Evolutionary conservation across 2,888 invertebrate species (phyloP).

Genomic region (Callinectes sapidus): DNA sequence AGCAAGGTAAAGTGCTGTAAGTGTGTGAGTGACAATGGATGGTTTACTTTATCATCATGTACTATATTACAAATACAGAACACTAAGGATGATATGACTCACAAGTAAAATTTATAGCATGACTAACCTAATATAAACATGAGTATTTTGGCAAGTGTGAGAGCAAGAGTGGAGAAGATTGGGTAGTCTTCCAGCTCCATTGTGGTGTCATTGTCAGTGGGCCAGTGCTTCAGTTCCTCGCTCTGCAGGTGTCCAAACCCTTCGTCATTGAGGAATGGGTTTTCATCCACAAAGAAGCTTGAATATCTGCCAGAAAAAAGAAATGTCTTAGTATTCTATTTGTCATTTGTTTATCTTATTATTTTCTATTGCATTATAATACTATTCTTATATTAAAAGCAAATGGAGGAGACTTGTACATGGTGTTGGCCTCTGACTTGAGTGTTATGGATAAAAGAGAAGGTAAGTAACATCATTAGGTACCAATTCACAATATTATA

Average conservation of each 20-base stretch:
- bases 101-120: no score
- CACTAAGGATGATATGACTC: no score
- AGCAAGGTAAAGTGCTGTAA: no score
- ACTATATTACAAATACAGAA: no score
- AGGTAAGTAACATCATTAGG: no score
- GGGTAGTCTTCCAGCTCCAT: slow-evolving; percentile 37
- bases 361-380: background rate
- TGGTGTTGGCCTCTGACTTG: no score
- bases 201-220: slow-evolving; percentile 51
- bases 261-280: slow-evolving; percentile 66
- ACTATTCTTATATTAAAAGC: background rate
- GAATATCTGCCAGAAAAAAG: slow-evolving; percentile 43
- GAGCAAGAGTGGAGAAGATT: slow-evolving; percentile 43
- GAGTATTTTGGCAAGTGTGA: slow-evolving; percentile 58
- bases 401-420: background rate
- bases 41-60: no score
- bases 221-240: slow-evolving; percentile 37
- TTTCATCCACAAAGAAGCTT: slow-evolving; percentile 49
- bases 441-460: no score
- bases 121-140: slow-evolving; percentile 58
- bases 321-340: background rate
- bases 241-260: slow-evolving; percentile 53
- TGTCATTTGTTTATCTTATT: background rate
- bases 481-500: no score
- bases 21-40: no score